Conservation (phyloP, 2,113 vertebrate genomes). For the Menidia beryllina region DNA sequence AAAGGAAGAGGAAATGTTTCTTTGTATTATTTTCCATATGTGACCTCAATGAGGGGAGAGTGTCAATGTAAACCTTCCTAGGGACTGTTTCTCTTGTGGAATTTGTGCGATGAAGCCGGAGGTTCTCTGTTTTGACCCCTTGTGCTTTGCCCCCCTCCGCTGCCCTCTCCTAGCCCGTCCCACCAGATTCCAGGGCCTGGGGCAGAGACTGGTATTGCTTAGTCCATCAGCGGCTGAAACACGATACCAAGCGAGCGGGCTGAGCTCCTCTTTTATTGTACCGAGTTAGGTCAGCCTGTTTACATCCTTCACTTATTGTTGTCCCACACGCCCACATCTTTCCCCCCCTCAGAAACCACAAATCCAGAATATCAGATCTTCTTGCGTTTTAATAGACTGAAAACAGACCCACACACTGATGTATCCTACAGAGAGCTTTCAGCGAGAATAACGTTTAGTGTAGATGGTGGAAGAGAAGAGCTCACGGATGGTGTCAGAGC, state of each 20-base stretch:
- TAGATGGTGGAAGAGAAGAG: neutral
- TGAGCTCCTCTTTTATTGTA: conserved; percentile 74
- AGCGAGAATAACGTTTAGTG: conserved; percentile 14
- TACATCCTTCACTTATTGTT: conserved; percentile 73
- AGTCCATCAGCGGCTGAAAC: conserved; percentile 79
- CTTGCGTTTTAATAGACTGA: neutral
- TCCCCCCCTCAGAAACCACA: conserved; percentile 34
- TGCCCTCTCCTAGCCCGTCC: conserved; percentile 43
- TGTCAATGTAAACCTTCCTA: conserved; percentile 63
- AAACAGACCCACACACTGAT: conserved; percentile 3
- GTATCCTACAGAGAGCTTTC: neutral
- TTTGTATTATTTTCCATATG: conserved; percentile 48
- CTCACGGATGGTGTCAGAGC: conserved; percentile 14
- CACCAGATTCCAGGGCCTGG: conserved; percentile 77
- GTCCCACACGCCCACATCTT: conserved; percentile 5
- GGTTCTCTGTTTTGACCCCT: conserved; percentile 73
- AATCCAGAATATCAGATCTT: conserved; percentile 20
- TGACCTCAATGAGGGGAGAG: conserved; percentile 59
- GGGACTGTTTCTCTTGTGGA: conserved; percentile 57
- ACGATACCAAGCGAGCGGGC: conserved; percentile 65
- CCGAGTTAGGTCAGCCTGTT: conserved; percentile 72
- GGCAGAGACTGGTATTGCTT: conserved; percentile 78
- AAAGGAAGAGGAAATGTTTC: conserved; percentile 45
- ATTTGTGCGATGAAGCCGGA: conserved; percentile 75
- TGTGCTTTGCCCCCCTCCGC: conserved; percentile 35